Evolutionary conservation across 2,113 vertebrate genomes (phyloP).

Genomic region (Pygoscelis adeliae): DNA sequence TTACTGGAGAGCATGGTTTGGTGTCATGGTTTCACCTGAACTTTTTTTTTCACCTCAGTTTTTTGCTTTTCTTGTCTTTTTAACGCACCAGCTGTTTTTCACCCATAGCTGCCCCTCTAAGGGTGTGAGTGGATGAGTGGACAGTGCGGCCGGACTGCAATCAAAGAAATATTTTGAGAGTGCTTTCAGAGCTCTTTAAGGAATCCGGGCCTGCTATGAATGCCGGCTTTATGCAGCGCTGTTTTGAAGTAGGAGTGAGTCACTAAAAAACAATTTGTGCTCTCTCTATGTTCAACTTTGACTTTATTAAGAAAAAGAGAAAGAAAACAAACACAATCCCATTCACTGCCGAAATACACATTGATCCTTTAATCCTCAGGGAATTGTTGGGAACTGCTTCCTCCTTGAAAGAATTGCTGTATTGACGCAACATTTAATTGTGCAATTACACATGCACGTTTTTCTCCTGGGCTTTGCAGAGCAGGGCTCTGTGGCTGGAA

Average conservation of each 20-base stretch:
- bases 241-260: constrained; percentile 67
- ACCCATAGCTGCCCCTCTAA: neutral
- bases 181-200: constrained; percentile 24
- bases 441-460: neutral
- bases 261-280: constrained; percentile 64
- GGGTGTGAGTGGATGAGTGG: neutral
- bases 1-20: neutral
- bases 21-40: neutral
- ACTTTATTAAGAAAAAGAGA: constrained; percentile 53
- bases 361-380: constrained; percentile 47
- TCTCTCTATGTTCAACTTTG: constrained; percentile 44
- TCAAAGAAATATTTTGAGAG: constrained; percentile 59
- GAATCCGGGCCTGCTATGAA: constrained; percentile 16
- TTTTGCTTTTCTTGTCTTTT: neutral
- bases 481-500: neutral
- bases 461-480: neutral
- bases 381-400: neutral
- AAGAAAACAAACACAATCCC: constrained; percentile 47
- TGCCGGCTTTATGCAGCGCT: neutral
- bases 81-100: neutral
- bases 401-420: neutral
- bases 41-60: neutral
- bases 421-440: neutral
- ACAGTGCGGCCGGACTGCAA: neutral
- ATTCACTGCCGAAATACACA: neutral